Conservation (phyloP, 2,888 invertebrate species). For the Orthosia gracilis region DNA sequence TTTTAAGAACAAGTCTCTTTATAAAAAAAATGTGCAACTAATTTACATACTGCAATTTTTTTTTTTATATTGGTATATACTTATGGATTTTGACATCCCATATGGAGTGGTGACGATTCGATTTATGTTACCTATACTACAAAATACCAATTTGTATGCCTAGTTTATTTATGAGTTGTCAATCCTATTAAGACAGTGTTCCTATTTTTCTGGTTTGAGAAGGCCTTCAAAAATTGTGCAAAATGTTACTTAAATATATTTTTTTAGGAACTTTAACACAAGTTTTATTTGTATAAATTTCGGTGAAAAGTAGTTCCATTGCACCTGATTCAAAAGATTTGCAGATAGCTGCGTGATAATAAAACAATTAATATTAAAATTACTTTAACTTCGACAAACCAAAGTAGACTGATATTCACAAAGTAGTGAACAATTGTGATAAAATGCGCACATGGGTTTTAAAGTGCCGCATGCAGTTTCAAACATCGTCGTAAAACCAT, state of each 20-base stretch:
- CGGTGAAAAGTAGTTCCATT: not conserved
- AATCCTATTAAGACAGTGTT: not conserved
- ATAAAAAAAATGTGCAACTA: too few relatives aligned
- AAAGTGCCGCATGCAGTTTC: slow-evolving; percentile 9
- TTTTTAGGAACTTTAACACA: not conserved
- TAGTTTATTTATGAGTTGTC: not conserved
- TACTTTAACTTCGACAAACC: not conserved
- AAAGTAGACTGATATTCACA: not conserved
- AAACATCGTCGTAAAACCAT: slow-evolving; percentile 33
- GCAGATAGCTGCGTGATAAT: not conserved
- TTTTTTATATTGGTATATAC: too few relatives aligned
- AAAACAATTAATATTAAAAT: not conserved
- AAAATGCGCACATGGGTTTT: not conserved
- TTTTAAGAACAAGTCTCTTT: too few relatives aligned
- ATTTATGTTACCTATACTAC: slow-evolving; percentile 17
- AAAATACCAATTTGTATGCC: slow-evolving; percentile 11
- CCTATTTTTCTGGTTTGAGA: not conserved
- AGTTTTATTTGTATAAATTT: not conserved
- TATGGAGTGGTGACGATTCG: not conserved
- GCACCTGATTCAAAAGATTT: not conserved
- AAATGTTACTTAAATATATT: not conserved
- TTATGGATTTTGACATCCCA: not conserved
- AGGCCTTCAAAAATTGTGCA: not conserved
- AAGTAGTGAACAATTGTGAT: slow-evolving; percentile 9
- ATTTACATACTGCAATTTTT: too few relatives aligned